Evolutionary conservation across 2,888 invertebrate species (phyloP).

Genomic region (Leuctra nigra): DNA sequence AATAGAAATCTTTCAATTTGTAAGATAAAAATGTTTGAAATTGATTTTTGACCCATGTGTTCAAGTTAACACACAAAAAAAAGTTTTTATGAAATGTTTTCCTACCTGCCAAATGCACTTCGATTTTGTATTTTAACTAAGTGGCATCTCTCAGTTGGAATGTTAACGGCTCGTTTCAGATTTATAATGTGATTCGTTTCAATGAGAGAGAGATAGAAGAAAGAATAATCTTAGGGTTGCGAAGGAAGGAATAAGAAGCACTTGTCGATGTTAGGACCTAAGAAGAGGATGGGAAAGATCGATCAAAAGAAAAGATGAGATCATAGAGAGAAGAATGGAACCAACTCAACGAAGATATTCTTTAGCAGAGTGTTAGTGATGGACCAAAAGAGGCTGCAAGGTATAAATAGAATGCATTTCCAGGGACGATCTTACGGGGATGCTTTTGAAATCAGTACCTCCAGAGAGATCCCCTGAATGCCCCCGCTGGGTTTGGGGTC

Average conservation of each 20-base stretch:
- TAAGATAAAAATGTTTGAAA: no score
- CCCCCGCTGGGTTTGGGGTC: conserved; percentile 15
- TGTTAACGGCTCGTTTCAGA: not conserved
- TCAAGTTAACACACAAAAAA: not conserved
- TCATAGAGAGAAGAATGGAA: no score
- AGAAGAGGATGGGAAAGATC: not conserved
- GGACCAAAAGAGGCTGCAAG: not conserved
- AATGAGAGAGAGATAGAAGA: not conserved
- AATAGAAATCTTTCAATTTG: no score
- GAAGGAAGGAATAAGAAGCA: no score
- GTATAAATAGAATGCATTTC: not conserved
- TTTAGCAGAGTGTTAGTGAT: not conserved
- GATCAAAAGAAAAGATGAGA: conserved; percentile 3
- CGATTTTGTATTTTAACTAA: not conserved
- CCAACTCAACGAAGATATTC: no score
- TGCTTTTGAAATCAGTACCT: not conserved
- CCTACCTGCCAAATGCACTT: not conserved
- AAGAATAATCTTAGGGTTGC: no score
- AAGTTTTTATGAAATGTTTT: not conserved
- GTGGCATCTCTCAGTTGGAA: not conserved
- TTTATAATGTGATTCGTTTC: not conserved
- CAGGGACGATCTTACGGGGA: not conserved
- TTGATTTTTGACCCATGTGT: no score
- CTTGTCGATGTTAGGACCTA: conserved; percentile 1
- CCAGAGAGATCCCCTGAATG: not conserved